A percentile compares a stretch with the other conserved stretches of the same genome.
Evolutionary conservation across 2,797 vertebrate species (phyloP).

Genomic region (Amphiprion clarkii): DNA sequence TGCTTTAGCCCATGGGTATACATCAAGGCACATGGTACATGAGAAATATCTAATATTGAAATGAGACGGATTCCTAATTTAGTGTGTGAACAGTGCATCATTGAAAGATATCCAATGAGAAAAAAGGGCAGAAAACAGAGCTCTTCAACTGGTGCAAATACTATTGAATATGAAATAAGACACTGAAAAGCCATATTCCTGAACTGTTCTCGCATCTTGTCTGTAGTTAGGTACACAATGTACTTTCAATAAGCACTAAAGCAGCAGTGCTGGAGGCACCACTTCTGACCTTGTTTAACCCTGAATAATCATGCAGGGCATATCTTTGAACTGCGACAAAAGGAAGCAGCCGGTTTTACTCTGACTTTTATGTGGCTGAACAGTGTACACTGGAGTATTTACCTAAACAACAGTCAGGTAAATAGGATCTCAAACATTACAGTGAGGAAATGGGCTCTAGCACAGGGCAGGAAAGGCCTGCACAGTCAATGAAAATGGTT

Average conservation of each 20-base stretch:
- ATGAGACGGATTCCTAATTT: slow-evolving; percentile 38
- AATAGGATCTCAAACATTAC: slow-evolving; percentile 35
- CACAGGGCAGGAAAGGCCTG: slow-evolving; percentile 20
- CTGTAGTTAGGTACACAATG: slow-evolving; percentile 63
- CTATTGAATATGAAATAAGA: slow-evolving; percentile 32
- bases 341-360: slow-evolving; percentile 56
- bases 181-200: slow-evolving; percentile 26
- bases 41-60: slow-evolving; percentile 36
- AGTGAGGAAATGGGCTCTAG: slow-evolving; percentile 36
- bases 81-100: slow-evolving; percentile 16
- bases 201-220: slow-evolving; percentile 30
- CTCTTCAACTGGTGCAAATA: slow-evolving; percentile 29
- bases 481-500: slow-evolving; percentile 51
- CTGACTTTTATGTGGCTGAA: slow-evolving; percentile 53
- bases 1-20: slow-evolving; percentile 38
- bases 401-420: slow-evolving; percentile 34
- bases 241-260: slow-evolving; percentile 56
- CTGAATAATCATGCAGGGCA: slow-evolving; percentile 68
- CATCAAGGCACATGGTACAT: slow-evolving; percentile 29
- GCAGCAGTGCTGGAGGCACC: slow-evolving; percentile 56
- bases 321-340: slow-evolving; percentile 79
- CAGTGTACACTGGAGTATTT: slow-evolving; percentile 35
- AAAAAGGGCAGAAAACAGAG: slow-evolving; percentile 23
- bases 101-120: slow-evolving; percentile 28
- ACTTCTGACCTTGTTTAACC: slow-evolving; percentile 79